A percentile compares a stretch with the other conserved stretches of the same genome.
Evolutionary conservation across 1,140 invertebrate genomes (phyloP).

Genomic region (Papilio machaon): DNA sequence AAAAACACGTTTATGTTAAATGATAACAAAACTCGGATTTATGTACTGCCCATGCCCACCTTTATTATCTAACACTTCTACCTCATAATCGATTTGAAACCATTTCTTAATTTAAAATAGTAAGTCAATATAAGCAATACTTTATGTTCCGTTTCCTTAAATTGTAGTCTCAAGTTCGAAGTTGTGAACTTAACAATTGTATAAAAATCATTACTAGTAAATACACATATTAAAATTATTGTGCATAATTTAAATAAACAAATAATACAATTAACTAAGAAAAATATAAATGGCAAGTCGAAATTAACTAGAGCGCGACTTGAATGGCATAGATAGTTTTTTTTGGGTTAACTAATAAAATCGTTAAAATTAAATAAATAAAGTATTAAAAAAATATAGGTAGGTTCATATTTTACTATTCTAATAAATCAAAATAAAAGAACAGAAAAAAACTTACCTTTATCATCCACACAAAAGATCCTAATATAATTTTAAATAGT

Average conservation of each 20-base stretch:
- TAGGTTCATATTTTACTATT: no score
- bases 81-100: no score
- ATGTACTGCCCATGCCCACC: neutral
- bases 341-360: no score
- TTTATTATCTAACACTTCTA: neutral
- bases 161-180: neutral
- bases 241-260: no score
- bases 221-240: no score
- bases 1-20: slow-evolving; percentile 28
- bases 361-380: no score
- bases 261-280: no score
- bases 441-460: neutral
- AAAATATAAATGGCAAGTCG: no score
- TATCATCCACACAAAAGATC: neutral
- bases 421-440: neutral
- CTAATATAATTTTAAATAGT: slow-evolving; percentile 14
- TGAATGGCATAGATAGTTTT: no score
- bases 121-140: neutral
- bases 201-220: neutral
- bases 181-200: neutral
- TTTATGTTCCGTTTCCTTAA: neutral
- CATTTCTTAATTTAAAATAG: no score
- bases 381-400: no score
- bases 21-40: slow-evolving; percentile 36
- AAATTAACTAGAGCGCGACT: no score